Evolutionary conservation across 2,113 vertebrate genomes (phyloP).

Genomic region (Hylia prasina): DNA sequence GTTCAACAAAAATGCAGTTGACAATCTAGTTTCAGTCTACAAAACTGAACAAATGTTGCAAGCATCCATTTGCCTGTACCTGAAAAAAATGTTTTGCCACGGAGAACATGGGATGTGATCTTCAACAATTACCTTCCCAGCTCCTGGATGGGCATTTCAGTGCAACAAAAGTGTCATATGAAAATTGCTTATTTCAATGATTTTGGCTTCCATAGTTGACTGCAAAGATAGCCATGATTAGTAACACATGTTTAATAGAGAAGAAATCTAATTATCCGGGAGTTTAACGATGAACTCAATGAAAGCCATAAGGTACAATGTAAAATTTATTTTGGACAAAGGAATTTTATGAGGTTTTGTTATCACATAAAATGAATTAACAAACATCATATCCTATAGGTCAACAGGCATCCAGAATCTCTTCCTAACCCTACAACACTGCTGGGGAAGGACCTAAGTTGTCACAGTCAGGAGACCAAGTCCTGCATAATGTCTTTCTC

Average conservation of each 20-base stretch:
- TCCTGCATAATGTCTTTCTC: neutral
- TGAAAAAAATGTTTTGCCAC: neutral
- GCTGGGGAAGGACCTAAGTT: neutral
- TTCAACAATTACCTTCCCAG: neutral
- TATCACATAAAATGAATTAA: neutral
- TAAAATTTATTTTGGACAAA: neutral
- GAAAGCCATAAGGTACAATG: neutral
- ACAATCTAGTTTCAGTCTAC: neutral
- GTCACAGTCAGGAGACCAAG: neutral
- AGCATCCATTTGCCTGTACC: neutral
- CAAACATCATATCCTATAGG: neutral
- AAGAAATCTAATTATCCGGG: neutral
- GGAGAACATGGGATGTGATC: neutral
- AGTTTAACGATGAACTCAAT: neutral
- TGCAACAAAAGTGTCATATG: neutral
- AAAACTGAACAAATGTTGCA: neutral
- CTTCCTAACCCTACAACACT: neutral
- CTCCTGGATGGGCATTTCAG: neutral
- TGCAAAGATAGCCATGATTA: neutral
- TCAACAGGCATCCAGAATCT: neutral
- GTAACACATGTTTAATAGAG: constrained; percentile 16
- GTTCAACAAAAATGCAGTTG: neutral
- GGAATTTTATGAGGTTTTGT: neutral
- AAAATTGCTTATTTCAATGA: neutral
- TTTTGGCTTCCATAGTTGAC: neutral